Conservation (phyloP, 2,113 vertebrate species). For the Amazona guildingii region DNA sequence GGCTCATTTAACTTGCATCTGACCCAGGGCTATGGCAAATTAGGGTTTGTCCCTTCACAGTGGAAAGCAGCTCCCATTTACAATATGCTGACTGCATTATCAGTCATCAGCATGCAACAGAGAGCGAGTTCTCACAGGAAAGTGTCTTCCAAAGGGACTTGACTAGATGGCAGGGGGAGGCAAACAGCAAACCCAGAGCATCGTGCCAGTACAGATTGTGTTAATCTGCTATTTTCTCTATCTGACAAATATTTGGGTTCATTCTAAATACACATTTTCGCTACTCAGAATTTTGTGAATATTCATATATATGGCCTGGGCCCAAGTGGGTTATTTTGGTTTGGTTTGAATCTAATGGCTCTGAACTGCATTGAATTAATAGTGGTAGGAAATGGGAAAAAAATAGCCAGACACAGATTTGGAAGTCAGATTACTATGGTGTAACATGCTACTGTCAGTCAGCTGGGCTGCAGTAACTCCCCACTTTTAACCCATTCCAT, state of each 20-base stretch:
- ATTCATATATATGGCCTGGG: background rate
- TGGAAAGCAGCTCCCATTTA: conserved; percentile 22
- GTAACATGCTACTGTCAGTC: background rate
- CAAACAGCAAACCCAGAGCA: background rate
- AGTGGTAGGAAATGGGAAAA: background rate
- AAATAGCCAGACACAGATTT: background rate
- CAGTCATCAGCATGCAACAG: background rate
- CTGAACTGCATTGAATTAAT: background rate
- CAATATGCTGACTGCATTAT: background rate
- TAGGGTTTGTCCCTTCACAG: conserved; percentile 20
- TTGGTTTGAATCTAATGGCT: background rate
- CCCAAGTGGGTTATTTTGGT: background rate
- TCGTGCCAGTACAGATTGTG: background rate
- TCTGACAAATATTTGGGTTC: conserved; percentile 17
- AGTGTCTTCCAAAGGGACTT: background rate
- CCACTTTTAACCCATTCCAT: background rate
- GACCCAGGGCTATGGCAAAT: conserved; percentile 35
- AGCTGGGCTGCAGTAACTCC: background rate
- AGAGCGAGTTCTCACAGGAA: background rate
- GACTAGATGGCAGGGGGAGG: background rate
- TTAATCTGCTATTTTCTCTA: conserved; percentile 8
- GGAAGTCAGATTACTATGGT: background rate
- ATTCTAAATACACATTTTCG: background rate
- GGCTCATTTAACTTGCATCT: conserved; percentile 18
- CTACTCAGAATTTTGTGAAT: conserved; percentile 23